Conservation (phyloP, 35 echinoderm and acorn worm genomes). For the Chiridota heheva region DNA sequence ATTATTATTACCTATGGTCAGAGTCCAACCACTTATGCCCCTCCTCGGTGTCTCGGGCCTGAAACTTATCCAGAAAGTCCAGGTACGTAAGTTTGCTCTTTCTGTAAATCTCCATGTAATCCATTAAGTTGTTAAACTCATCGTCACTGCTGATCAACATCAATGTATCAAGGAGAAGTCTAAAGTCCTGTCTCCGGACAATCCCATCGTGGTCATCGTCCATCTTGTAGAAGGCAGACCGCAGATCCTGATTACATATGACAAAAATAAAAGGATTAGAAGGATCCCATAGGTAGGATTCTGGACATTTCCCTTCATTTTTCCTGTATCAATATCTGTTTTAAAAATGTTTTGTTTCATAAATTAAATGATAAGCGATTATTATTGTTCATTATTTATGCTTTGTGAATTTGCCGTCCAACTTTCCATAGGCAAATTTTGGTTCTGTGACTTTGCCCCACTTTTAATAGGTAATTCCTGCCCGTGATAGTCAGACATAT, state of each 20-base stretch:
- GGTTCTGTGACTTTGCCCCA: too few relatives aligned
- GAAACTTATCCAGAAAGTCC: constrained; percentile 84
- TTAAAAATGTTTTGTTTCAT: too few relatives aligned
- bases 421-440: too few relatives aligned
- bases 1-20: constrained; percentile 73
- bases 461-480: too few relatives aligned
- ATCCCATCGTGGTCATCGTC: constrained; percentile 95
- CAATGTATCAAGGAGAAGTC: constrained; percentile 70
- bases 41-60: constrained; percentile 68
- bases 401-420: too few relatives aligned
- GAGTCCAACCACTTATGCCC: constrained; percentile 94
- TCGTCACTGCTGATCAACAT: constrained; percentile 87
- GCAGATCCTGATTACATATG: constrained; percentile 53
- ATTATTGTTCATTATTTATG: too few relatives aligned
- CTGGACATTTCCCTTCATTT: too few relatives aligned
- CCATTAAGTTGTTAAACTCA: constrained; percentile 89
- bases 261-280: too few relatives aligned
- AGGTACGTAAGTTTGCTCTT: constrained; percentile 79
- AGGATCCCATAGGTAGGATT: too few relatives aligned
- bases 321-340: too few relatives aligned
- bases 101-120: constrained; percentile 59
- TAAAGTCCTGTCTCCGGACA: constrained; percentile 77
- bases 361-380: too few relatives aligned
- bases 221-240: constrained; percentile 85
- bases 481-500: too few relatives aligned